phyloP scores from a whole-genome alignment of 2,797 vertebrate species.

The Myotis findleyi region DNA sequence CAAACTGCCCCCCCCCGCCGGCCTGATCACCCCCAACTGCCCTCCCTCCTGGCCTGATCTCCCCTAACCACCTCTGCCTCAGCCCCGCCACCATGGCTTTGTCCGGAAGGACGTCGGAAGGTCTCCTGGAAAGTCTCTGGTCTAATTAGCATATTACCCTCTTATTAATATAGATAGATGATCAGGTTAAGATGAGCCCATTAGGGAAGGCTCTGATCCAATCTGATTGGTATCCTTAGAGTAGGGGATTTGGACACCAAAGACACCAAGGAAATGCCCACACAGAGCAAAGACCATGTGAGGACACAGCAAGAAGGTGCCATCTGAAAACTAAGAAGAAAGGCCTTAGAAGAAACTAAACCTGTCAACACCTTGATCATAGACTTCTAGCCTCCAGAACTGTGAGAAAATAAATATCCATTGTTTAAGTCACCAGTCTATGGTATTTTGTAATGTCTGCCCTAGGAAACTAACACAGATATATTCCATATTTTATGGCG shows the following conservation, averaged over 20 bases:
- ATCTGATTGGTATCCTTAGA: background rate
- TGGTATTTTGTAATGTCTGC: background rate
- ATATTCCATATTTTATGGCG: background rate
- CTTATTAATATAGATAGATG: too few relatives aligned
- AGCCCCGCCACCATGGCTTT: too few relatives aligned
- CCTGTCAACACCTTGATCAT: background rate
- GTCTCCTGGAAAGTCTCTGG: too few relatives aligned
- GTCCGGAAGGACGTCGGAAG: too few relatives aligned
- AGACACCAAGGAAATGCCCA: background rate
- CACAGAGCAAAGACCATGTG: background rate
- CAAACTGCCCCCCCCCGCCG: too few relatives aligned
- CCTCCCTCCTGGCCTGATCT: too few relatives aligned
- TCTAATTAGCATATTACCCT: too few relatives aligned
- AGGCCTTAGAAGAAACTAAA: background rate
- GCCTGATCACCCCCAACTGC: too few relatives aligned
- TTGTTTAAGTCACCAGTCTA: background rate
- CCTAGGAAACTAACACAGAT: background rate
- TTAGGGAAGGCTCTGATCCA: background rate
- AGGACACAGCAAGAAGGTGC: background rate
- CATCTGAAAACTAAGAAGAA: background rate
- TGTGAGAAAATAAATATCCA: background rate
- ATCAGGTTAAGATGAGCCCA: background rate
- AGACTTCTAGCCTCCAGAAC: background rate
- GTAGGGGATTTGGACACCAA: background rate
- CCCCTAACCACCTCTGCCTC: too few relatives aligned